Percentiles rank a stretch among this genome's conserved stretches.
Evolutionary conservation across 2,888 invertebrate species (phyloP).

Genomic region (Nebria brevicollis): DNA sequence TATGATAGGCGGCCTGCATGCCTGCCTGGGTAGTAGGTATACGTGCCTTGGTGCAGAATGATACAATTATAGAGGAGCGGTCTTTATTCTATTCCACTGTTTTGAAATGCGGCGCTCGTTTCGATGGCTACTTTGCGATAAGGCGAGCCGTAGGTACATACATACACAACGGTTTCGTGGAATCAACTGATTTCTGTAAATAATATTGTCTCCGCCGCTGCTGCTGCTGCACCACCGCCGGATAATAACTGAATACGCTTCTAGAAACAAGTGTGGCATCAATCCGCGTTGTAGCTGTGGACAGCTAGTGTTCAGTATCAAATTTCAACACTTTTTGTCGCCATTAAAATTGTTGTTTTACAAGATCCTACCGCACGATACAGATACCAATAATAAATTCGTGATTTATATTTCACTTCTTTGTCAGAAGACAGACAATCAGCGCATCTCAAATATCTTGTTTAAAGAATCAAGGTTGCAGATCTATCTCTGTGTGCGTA

Average conservation of each 20-base stretch:
- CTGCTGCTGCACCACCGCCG: not conserved
- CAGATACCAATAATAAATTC: constrained; percentile 35
- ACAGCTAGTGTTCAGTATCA: constrained; percentile 28
- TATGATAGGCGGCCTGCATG: constrained; percentile 26
- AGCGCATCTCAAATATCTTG: too few relatives aligned
- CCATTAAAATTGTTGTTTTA: constrained; percentile 40
- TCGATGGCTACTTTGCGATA: constrained; percentile 43
- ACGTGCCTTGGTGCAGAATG: constrained; percentile 42
- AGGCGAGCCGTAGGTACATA: constrained; percentile 16
- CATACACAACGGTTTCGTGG: constrained; percentile 20
- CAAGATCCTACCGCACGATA: constrained; percentile 15
- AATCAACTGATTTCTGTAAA: constrained; percentile 46
- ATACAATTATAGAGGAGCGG: constrained; percentile 41
- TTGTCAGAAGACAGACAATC: not conserved
- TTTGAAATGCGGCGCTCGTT: constrained; percentile 43
- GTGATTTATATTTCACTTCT: not conserved
- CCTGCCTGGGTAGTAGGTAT: not conserved
- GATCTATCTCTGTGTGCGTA: not conserved
- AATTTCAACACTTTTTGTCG: constrained; percentile 31
- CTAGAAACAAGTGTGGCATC: constrained; percentile 5
- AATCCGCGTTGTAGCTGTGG: constrained; percentile 32
- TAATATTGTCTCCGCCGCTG: constrained; percentile 29
- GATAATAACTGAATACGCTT: too few relatives aligned
- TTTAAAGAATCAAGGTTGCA: too few relatives aligned
- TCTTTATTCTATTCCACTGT: constrained; percentile 39